A percentile compares a stretch with the other conserved stretches of the same genome.
phyloP scores from a whole-genome alignment of 2,888 invertebrate genomes.

The Agriotes lineatus region DNA sequence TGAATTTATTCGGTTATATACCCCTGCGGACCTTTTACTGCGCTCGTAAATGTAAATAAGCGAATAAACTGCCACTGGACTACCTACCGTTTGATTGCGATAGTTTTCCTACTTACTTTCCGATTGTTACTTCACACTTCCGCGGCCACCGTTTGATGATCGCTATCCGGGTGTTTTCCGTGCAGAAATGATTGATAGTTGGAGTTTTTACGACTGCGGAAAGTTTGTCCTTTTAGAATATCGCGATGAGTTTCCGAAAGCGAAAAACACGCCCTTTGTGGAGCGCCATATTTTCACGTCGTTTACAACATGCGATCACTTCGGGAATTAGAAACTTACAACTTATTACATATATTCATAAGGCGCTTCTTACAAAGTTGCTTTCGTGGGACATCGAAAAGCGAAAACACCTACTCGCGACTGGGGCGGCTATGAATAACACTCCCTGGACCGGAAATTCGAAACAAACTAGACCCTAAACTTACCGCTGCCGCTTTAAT shows the following conservation, averaged over 20 bases:
- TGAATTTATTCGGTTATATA: slow-evolving; percentile 49
- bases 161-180: slow-evolving; percentile 1
- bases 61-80: slow-evolving; percentile 26
- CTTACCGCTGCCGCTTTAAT: neutral
- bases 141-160: slow-evolving; percentile 9
- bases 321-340: slow-evolving; percentile 10
- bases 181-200: slow-evolving; percentile 13
- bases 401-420: neutral
- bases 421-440: too few species aligned
- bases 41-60: slow-evolving; percentile 52
- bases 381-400: neutral
- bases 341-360: slow-evolving; percentile 19
- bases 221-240: slow-evolving; percentile 15
- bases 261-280: slow-evolving; percentile 17
- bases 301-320: slow-evolving; percentile 1
- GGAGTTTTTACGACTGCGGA: slow-evolving; percentile 16
- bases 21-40: slow-evolving; percentile 48
- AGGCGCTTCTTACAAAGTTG: neutral
- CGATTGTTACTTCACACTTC: slow-evolving; percentile 2
- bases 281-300: slow-evolving; percentile 13
- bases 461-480: too few species aligned
- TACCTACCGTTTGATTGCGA: slow-evolving; percentile 31
- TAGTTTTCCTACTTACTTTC: slow-evolving; percentile 20
- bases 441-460: too few species aligned
- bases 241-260: slow-evolving; percentile 9